A percentile compares a stretch with the other conserved stretches of the same genome.
Conservation (phyloP, 2,888 invertebrate species). For the Fragum whitleyi region DNA sequence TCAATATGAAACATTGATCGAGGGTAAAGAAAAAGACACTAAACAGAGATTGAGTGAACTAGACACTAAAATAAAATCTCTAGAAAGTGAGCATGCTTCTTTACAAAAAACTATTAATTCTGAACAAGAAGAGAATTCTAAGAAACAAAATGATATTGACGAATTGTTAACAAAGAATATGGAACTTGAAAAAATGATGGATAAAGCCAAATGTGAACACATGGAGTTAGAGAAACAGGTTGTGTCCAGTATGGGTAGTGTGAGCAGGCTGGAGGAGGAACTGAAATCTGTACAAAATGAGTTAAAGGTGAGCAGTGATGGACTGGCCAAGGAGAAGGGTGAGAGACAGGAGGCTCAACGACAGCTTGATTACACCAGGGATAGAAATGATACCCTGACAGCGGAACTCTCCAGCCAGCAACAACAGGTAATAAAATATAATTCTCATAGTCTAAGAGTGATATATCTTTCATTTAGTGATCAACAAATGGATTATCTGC, state of each 20-base stretch:
- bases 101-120: constrained; percentile 3
- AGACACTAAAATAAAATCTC: constrained; percentile 7
- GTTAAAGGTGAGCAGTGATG: constrained; percentile 30
- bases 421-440: constrained; percentile 66
- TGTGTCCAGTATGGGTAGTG: constrained; percentile 28
- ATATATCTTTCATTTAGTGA: no score
- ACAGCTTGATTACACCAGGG: constrained; percentile 53
- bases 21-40: constrained; percentile 54
- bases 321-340: constrained; percentile 40
- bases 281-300: constrained; percentile 21
- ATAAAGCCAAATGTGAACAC: background rate
- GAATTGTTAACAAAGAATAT: constrained; percentile 21
- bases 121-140: background rate
- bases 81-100: background rate
- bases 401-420: constrained; percentile 68
- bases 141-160: constrained; percentile 10
- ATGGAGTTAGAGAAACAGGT: constrained; percentile 60
- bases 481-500: background rate
- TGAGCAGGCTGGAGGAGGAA: background rate
- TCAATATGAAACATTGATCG: constrained; percentile 61
- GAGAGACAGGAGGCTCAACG: constrained; percentile 51
- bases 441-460: background rate
- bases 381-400: constrained; percentile 58
- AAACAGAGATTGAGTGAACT: constrained; percentile 30
- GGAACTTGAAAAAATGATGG: constrained; percentile 14